Evolutionary conservation across 2,797 vertebrate species (phyloP).

Genomic region (Acipenser oxyrinchus): DNA sequence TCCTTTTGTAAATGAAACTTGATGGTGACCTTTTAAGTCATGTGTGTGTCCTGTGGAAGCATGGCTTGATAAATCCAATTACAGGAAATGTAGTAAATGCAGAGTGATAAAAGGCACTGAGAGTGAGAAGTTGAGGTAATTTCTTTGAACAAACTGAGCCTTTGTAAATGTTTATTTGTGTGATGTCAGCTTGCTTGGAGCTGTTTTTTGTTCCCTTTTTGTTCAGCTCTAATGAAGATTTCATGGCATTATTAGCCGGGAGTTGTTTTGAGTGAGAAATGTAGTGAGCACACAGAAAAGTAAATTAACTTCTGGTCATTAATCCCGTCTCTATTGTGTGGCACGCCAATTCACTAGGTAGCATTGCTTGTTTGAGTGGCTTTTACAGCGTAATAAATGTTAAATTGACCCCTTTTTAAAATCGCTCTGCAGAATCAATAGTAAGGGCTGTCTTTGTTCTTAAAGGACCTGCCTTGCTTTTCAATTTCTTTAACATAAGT

Average conservation of each 20-base stretch:
- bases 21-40: conserved; percentile 9
- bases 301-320: conserved; percentile 8
- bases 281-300: conserved; percentile 22
- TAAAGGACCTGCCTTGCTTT: neutral
- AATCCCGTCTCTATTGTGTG: neutral
- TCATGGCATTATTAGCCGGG: conserved; percentile 27
- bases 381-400: neutral
- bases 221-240: conserved; percentile 43
- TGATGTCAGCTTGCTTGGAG: conserved; percentile 26
- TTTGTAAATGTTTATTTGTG: conserved; percentile 11
- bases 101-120: conserved; percentile 9
- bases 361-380: neutral
- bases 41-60: conserved; percentile 1
- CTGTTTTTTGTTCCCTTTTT: conserved; percentile 38
- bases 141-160: conserved; percentile 5
- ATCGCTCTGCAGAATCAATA: neutral
- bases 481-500: neutral
- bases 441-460: neutral
- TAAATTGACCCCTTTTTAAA: neutral
- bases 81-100: conserved; percentile 12
- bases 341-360: neutral
- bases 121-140: conserved; percentile 9
- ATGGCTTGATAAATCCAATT: conserved; percentile 10
- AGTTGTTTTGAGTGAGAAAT: conserved; percentile 35
- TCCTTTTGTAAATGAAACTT: conserved; percentile 19